Conservation (phyloP, 2,888 invertebrate species). For the Pheosia gnoma region DNA sequence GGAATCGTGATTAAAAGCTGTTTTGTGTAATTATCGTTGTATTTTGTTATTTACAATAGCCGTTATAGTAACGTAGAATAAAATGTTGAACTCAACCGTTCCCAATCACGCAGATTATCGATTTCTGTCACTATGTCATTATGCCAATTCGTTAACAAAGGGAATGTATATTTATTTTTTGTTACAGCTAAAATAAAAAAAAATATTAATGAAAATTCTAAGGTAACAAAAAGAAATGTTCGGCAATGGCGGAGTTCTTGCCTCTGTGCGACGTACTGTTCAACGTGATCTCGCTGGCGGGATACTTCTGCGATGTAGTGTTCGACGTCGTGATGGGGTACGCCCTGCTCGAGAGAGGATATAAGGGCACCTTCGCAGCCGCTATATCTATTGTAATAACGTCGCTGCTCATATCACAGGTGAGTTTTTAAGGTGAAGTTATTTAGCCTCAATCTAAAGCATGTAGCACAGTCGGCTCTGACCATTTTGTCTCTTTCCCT, state of each 20-base stretch:
- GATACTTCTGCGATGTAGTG: conserved; percentile 95
- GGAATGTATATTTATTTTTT: background rate
- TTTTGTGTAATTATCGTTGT: too few relatives aligned
- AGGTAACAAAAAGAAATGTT: conserved; percentile 62
- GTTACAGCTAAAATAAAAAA: conserved; percentile 29
- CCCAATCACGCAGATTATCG: conserved; percentile 18
- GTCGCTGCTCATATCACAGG: conserved; percentile 90
- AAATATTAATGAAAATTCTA: conserved; percentile 15
- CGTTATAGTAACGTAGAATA: conserved; percentile 4
- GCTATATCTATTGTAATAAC: conserved; percentile 88
- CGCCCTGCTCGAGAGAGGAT: conserved; percentile 89
- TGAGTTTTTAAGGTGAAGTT: conserved; percentile 37
- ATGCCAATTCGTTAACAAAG: background rate
- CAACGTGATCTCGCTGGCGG: conserved; percentile 94
- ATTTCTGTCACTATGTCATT: background rate
- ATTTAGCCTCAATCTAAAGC: too few relatives aligned
- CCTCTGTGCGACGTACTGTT: conserved; percentile 96
- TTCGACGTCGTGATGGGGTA: conserved; percentile 95
- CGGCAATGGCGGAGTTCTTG: conserved; percentile 90
- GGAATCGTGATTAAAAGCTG: too few relatives aligned
- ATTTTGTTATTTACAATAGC: too few relatives aligned
- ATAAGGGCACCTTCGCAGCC: conserved; percentile 86
- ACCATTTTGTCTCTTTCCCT: too few relatives aligned
- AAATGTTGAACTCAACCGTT: conserved; percentile 23
- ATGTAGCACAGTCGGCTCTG: too few relatives aligned